Evolutionary conservation across 2,888 invertebrate genomes (phyloP).

Genomic region (Epistrophe eligans): DNA sequence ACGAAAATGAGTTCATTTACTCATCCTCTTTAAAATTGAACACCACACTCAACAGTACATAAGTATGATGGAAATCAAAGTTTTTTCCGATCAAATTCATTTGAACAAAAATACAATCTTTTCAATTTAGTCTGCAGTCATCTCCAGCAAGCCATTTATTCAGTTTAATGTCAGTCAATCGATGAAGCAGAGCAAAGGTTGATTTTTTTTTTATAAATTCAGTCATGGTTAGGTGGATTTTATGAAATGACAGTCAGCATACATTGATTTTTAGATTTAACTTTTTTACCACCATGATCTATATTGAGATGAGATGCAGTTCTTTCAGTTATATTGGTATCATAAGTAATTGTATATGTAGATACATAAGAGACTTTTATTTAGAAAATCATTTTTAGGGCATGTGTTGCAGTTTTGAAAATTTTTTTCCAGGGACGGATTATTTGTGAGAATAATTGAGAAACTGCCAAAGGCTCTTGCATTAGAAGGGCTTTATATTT

Average conservation of each 20-base stretch:
- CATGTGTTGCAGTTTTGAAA: constrained; percentile 10
- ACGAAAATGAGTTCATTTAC: constrained; percentile 1
- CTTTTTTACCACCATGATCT: neutral
- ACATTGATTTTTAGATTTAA: constrained; percentile 12
- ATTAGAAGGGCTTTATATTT: too few species aligned
- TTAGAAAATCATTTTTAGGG: constrained; percentile 49
- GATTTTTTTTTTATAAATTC: constrained; percentile 15
- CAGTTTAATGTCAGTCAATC: constrained; percentile 30
- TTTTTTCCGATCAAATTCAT: constrained; percentile 10
- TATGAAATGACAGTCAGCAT: constrained; percentile 48
- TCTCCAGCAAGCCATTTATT: neutral
- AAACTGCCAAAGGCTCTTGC: too few species aligned
- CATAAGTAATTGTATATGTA: too few species aligned
- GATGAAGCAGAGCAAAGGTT: constrained; percentile 47
- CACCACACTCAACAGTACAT: neutral
- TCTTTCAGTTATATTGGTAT: too few species aligned
- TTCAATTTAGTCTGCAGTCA: neutral
- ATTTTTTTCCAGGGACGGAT: too few species aligned
- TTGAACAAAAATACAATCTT: constrained; percentile 7
- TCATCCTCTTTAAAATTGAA: neutral
- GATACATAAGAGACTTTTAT: too few species aligned
- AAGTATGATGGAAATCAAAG: neutral
- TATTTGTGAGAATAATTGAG: too few species aligned
- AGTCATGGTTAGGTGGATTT: constrained; percentile 48
- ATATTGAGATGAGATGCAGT: constrained; percentile 7